Base-by-base conservation (phyloP, 1,140 invertebrate genomes). In the Monomorium pharaonis region DNA sequence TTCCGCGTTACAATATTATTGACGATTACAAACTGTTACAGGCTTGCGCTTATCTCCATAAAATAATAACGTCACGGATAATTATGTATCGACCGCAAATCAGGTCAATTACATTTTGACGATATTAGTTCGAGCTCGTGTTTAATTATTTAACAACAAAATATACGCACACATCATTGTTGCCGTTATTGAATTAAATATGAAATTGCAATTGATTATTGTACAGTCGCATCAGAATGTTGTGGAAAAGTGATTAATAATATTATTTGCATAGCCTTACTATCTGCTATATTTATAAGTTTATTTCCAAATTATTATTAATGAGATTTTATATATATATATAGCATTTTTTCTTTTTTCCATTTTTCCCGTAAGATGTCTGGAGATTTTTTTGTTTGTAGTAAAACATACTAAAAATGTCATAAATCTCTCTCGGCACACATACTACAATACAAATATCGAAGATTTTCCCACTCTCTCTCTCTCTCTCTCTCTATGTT, bases 71-170 rank as follows among this genome's bases (percentile, higher is more conserved):
- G 18, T 12, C 21, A 30, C 78, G 51, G 16, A 80, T 44, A 27
- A 24, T 16, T 72, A 72, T 44, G 14, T 24, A 56, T 51, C 27
- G 24, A 10, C 18, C 47, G 12, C 18, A 37, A 83, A 72, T 44
- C 51, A 33, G 67, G 24, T 83, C 51, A 54, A 72, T 83, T 70
- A 54, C 16, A 74, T 72, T 83, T 83, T 74, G 78, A 49, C 18
- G 44, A 58, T 58, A 60, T 74, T 72, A 72, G 24, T 81, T 72
- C 16, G 49, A 44, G 37, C 42, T n/a, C 37, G 12, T 76, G 56
- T 83, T 83, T 74, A 58, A 83, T 74, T 74, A 74, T 44, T 72
- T 74, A 58, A 72, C 51, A 60, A 67, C 21, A 30, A 16, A 51
- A 78, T 65, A 65, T 37, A 33, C 10, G 24, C 9, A 33, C 51